These are phyloP conservation scores for Chelmon rostratus DNA, from an alignment of 2,797 vertebrate species.

Conservation along the genomic window DNA sequence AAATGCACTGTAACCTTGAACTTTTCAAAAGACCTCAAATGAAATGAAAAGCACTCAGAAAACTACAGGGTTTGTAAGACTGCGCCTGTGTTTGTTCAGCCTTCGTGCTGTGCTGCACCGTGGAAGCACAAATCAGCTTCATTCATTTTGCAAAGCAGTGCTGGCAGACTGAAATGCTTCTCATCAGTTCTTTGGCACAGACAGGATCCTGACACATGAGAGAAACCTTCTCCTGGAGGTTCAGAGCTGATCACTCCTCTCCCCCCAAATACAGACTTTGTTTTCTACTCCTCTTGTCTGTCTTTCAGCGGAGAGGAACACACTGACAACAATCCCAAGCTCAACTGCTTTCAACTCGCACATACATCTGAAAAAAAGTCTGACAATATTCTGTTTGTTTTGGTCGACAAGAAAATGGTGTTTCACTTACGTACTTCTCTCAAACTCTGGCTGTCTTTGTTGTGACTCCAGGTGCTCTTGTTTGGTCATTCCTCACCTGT, in stretches of 20 bases:
- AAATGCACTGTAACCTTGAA: not conserved
- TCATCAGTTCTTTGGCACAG: not conserved
- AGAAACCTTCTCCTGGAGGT: not conserved
- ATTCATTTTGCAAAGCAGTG: not conserved
- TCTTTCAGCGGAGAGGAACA: not conserved
- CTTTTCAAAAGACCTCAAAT: not conserved
- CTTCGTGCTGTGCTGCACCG: not conserved
- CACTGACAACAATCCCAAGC: not conserved
- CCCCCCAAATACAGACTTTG: not conserved
- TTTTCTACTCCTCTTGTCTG: not conserved
- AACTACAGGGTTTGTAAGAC: not conserved
- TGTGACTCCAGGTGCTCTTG: not conserved
- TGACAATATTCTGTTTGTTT: not conserved
- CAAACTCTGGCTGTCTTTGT: not conserved
- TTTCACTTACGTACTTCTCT: not conserved
- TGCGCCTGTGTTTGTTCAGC: not conserved
- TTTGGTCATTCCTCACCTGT: not conserved
- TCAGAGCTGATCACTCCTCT: constrained; percentile 4
- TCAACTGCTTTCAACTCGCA: not conserved
- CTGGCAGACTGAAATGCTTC: not conserved
- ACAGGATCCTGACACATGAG: constrained; percentile 26
- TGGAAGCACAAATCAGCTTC: not conserved
- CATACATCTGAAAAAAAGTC: not conserved
- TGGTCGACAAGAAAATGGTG: not conserved
- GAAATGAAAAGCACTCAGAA: not conserved